Evolutionary conservation across 2,888 invertebrate genomes (phyloP), one percentile per base, ranked within the genome.

Genomic region (Agriopis leucophaearia): DNA sequence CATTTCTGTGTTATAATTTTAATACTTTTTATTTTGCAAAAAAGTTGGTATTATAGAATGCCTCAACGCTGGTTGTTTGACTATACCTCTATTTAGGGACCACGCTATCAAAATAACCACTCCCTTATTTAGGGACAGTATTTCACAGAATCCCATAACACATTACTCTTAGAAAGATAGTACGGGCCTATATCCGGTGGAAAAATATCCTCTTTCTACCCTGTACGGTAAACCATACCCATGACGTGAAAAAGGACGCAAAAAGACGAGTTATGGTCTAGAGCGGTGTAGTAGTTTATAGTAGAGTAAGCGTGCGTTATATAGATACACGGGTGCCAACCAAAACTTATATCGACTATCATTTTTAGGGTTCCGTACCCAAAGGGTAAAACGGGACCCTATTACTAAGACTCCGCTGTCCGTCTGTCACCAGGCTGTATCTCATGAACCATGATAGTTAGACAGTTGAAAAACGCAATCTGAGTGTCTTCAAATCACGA

Each of bases 101-200:
- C 7, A n/a, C 56, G 36, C 44, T 36, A 7, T 16, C 48, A 51
- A 40, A 18, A 8, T 12, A 36, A 36, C 66, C 66, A 54, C 0
- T n/a, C 56, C 56, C 36, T 44, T 61, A 56, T 60, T 42, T 60
- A 56, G 51, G 48, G 60, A 50, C 60, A 61, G 18, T 61, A 66
- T 56, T 66, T 66, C 60, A 66, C 60, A 55, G 40, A 35, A 60
- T 15, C 60, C 60, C 60, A 66, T 65, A 66, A 56, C 50, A 61
- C 66, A 66, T 66, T 61, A 50, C 60, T 66, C 56, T 50, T 44
- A 13, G 54, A 50, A 45, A 66, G 50, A 61, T 66, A 61, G 50
- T 66, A 18, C 36, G 35, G 27, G 42, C 48, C 50, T 59, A 59
- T 59, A 59, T 59, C 59, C 59, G 2, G 50, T 59, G 16, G 18